Base-by-base conservation (phyloP, 2,888 invertebrate genomes). In the Mamestra brassicae region DNA sequence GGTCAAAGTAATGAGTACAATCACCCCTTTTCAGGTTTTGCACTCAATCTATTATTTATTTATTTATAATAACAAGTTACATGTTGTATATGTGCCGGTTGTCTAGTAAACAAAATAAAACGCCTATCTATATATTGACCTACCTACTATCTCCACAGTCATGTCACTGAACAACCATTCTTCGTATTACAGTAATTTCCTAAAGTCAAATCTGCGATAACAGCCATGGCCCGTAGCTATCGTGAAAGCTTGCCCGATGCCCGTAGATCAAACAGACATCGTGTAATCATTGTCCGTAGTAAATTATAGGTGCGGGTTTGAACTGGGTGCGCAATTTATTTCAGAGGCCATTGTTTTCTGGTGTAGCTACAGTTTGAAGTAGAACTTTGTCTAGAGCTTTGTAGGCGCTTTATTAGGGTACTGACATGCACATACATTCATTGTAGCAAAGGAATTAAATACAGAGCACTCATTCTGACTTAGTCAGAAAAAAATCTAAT, bases 201-300 rank as follows among this genome's bases (percentile, higher is more conserved):
- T 50, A 15, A 78, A 61, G 42, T 47, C 60, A 67, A 83, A 75
- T 74, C 50, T 75, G 71, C 58, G 47, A 42, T 69, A 71, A 68
- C 71, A 17, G 45, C 68, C 4, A 67, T 65, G 60, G 65, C 81
- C 65, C 7, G 60, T 50, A 68, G 73, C 58, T 64, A 78, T 67
- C 63, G 75, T 71, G 76, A 83, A 84, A 80, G 79, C 74, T 63
- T 61, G 60, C 60, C 58, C 55, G 17, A 42, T 34, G 68, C 78
- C 47, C 42, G 58, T 82, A 85, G 87, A 83, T 86, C 75, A 89
- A 89, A 90, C 87, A 90, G 83, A 86, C 75, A 85, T 80, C 74
- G 71, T 86, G 84, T 86, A 89, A 90, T 90, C 89, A 88, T 80
- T 63, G 77, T 67, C 76, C 74, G 81, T 82, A 42, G 72, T 64